These are phyloP conservation scores for Drosophila ficusphila DNA, from an alignment of 1,140 invertebrate genomes.

Conservation along the genomic window DNA sequence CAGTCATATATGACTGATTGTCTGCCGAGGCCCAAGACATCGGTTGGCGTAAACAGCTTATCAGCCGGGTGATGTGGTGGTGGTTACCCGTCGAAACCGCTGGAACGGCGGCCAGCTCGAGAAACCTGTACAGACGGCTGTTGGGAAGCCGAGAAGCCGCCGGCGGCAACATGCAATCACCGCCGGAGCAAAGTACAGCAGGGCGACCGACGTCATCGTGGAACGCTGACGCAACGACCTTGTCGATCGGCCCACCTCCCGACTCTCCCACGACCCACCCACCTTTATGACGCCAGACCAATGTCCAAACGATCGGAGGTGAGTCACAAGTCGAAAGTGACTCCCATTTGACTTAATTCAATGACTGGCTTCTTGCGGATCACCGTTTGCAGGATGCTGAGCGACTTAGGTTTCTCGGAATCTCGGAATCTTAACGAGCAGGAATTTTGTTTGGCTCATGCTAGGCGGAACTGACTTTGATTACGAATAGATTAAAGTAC, in stretches of 20 bases:
- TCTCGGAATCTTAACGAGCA: constrained; percentile 6
- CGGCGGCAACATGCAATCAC: constrained; percentile 9
- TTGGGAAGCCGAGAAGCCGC: not conserved
- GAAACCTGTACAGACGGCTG: constrained; percentile 21
- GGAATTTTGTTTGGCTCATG: constrained; percentile 1
- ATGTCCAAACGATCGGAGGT: constrained; percentile 4
- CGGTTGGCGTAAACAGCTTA: constrained; percentile 46
- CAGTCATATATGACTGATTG: constrained; percentile 69
- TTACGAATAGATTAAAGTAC: not conserved
- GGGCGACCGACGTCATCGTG: constrained; percentile 50
- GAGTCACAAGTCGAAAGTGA: constrained; percentile 8
- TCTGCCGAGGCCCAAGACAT: constrained; percentile 47
- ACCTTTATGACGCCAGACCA: constrained; percentile 28
- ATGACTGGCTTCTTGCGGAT: constrained; percentile 19
- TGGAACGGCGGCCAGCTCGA: constrained; percentile 29
- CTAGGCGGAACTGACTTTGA: constrained; percentile 3
- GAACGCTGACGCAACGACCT: constrained; percentile 55
- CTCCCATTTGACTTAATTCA: constrained; percentile 6
- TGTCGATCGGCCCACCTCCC: constrained; percentile 13
- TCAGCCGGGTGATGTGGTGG: constrained; percentile 41
- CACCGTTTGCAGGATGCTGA: constrained; percentile 16
- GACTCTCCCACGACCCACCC: constrained; percentile 9
- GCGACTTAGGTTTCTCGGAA: constrained; percentile 15
- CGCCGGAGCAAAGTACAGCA: constrained; percentile 56
- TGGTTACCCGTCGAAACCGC: constrained; percentile 39